These are phyloP conservation scores for Scaptodrosophila lebanonensis DNA, from an alignment of 1,140 invertebrate species.

Conservation along the genomic window DNA sequence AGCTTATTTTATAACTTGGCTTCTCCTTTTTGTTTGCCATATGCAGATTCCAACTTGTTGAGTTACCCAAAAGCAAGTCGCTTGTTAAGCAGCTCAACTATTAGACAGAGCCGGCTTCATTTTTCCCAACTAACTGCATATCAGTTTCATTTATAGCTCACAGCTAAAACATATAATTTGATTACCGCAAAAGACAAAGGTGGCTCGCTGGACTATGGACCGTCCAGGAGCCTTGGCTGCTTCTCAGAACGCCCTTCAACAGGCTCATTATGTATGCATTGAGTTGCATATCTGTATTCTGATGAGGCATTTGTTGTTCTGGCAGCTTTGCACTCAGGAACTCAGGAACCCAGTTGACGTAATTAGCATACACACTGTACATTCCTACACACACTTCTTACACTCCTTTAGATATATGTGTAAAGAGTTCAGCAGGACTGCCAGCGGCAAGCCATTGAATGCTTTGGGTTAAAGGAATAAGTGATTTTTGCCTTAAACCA, in stretches of 20 bases:
- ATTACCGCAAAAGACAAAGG: slow-evolving; percentile 17
- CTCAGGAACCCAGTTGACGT: slow-evolving; percentile 53
- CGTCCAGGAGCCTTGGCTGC: slow-evolving; percentile 22
- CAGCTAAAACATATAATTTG: slow-evolving; percentile 53
- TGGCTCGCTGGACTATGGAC: not conserved
- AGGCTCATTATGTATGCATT: slow-evolving; percentile 62
- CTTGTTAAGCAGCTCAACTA: slow-evolving; percentile 8
- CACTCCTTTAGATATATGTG: too few relatives aligned
- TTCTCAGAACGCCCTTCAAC: too few relatives aligned
- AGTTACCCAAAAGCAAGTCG: slow-evolving; percentile 25
- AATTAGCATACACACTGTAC: slow-evolving; percentile 74
- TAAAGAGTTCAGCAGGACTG: too few relatives aligned
- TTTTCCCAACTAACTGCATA: slow-evolving; percentile 17
- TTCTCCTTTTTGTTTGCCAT: slow-evolving; percentile 54
- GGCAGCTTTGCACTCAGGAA: slow-evolving; percentile 31
- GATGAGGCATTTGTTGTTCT: slow-evolving; percentile 17
- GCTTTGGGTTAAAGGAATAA: too few relatives aligned
- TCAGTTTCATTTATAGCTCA: slow-evolving; percentile 41
- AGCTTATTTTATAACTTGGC: slow-evolving; percentile 68
- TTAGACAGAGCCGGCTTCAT: slow-evolving; percentile 3
- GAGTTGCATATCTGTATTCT: slow-evolving; percentile 34
- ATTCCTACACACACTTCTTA: too few relatives aligned
- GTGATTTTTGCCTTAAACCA: too few relatives aligned
- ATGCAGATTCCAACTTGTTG: slow-evolving; percentile 68
- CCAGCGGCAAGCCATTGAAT: too few relatives aligned